phyloP scores from a whole-genome alignment of 2,113 vertebrate species.

The Gadus chalcogrammus region DNA sequence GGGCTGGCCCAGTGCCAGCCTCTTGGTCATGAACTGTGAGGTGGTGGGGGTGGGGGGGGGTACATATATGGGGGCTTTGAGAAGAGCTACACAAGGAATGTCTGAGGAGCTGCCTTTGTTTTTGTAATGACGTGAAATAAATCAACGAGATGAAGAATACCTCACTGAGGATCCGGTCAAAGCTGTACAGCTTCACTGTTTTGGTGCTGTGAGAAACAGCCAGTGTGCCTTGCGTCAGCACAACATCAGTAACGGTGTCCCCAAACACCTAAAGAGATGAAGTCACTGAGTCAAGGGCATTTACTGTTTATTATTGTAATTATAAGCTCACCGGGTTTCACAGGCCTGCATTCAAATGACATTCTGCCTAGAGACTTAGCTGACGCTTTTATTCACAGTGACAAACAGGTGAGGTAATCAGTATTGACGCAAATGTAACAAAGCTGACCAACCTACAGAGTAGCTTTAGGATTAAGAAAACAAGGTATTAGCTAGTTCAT shows the following conservation, averaged over 20 bases:
- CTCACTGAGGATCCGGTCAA: slow-evolving; percentile 84
- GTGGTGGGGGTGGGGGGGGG: slow-evolving; percentile 63
- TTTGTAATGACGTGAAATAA: not conserved
- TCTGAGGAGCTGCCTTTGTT: slow-evolving; percentile 52
- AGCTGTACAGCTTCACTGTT: slow-evolving; percentile 88
- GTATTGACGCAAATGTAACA: no score
- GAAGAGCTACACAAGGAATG: slow-evolving; percentile 51
- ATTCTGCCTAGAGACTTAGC: no score
- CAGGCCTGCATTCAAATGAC: no score
- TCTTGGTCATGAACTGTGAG: slow-evolving; percentile 80
- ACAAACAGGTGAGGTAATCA: no score
- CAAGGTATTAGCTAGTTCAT: no score
- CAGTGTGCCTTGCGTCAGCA: slow-evolving; percentile 86
- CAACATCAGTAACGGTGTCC: slow-evolving; percentile 82
- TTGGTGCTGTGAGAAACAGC: slow-evolving; percentile 88
- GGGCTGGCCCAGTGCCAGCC: slow-evolving; percentile 78
- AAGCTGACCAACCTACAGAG: no score
- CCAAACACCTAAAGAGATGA: slow-evolving; percentile 83
- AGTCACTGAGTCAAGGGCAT: not conserved
- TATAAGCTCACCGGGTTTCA: not conserved
- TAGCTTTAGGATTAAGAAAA: no score
- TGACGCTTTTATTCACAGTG: no score
- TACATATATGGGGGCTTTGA: not conserved
- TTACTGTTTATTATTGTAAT: not conserved
- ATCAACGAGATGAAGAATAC: slow-evolving; percentile 60